phyloP scores from a whole-genome alignment of 2,113 vertebrate species.

The Empidonax traillii region DNA sequence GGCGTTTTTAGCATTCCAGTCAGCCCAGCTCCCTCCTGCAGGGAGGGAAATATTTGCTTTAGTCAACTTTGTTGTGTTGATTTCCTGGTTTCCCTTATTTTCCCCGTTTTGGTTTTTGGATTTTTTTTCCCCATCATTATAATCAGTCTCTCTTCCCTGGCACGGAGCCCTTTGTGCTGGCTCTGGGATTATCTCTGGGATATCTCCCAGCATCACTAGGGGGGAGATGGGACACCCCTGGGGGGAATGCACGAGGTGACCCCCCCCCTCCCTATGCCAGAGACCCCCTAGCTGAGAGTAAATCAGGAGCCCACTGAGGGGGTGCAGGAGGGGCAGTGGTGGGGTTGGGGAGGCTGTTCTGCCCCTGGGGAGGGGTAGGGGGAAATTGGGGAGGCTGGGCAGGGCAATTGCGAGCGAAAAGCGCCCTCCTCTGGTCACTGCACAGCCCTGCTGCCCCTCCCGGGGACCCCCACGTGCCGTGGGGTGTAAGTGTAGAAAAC shows the following conservation, averaged over 20 bases:
- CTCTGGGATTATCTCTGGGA: background rate
- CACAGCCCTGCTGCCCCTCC: background rate
- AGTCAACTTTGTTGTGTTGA: slow-evolving; percentile 52
- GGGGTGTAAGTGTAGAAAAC: no score
- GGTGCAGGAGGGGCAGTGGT: background rate
- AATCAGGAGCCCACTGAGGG: background rate
- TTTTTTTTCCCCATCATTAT: background rate
- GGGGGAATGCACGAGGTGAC: background rate
- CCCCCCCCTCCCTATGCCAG: background rate
- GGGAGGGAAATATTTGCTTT: slow-evolving; percentile 44
- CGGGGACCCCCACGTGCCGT: background rate
- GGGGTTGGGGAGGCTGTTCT: no score
- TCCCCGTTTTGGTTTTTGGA: no score
- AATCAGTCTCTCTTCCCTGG: background rate
- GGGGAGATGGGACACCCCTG: no score
- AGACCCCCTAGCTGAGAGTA: no score
- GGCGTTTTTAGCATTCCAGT: slow-evolving; percentile 56
- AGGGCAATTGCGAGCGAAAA: background rate
- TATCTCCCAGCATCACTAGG: background rate
- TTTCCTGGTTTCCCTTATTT: background rate
- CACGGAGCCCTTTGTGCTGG: background rate
- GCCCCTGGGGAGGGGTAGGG: background rate
- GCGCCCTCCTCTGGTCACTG: background rate
- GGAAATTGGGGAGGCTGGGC: background rate
- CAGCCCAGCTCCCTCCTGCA: slow-evolving; percentile 46